Conservation (phyloP, 2,797 vertebrate species). For the Novumbra hubbsi region DNA sequence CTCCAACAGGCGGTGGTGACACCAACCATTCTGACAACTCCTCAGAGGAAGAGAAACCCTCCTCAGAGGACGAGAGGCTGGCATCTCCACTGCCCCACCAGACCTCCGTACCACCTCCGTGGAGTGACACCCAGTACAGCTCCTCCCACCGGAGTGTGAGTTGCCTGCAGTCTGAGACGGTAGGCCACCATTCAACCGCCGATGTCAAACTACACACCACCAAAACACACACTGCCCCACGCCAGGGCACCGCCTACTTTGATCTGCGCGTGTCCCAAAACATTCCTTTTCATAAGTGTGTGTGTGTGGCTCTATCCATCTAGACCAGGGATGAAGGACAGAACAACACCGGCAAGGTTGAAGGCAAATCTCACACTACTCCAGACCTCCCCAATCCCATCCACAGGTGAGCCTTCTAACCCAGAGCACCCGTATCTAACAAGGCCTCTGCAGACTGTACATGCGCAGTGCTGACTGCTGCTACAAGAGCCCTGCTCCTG, state of each 20-base stretch:
- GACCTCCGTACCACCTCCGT: constrained; percentile 31
- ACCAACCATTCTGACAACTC: constrained; percentile 7
- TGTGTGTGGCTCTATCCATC: constrained; percentile 29
- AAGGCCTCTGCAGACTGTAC: no score
- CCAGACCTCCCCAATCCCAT: constrained; percentile 52
- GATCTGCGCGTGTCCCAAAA: no score
- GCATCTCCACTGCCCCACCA: constrained; percentile 56
- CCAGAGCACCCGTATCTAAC: not conserved
- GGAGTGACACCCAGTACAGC: constrained; percentile 59
- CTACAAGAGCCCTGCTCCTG: not conserved
- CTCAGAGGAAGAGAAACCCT: constrained; percentile 64
- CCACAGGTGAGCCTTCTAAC: constrained; percentile 56
- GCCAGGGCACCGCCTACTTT: not conserved
- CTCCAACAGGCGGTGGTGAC: constrained; percentile 24
- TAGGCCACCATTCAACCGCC: not conserved
- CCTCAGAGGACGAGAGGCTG: constrained; percentile 64
- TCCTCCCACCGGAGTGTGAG: constrained; percentile 50
- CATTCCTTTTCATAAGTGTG: not conserved
- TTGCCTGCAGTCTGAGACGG: not conserved
- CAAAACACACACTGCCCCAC: not conserved
- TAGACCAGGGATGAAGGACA: constrained; percentile 48
- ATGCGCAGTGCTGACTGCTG: not conserved
- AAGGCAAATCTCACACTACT: constrained; percentile 63
- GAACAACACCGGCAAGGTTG: constrained; percentile 45
- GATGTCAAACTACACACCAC: not conserved